phyloP scores from a whole-genome alignment of 53 echinoderm and acorn worm genomes.

The Astropecten irregularis region DNA sequence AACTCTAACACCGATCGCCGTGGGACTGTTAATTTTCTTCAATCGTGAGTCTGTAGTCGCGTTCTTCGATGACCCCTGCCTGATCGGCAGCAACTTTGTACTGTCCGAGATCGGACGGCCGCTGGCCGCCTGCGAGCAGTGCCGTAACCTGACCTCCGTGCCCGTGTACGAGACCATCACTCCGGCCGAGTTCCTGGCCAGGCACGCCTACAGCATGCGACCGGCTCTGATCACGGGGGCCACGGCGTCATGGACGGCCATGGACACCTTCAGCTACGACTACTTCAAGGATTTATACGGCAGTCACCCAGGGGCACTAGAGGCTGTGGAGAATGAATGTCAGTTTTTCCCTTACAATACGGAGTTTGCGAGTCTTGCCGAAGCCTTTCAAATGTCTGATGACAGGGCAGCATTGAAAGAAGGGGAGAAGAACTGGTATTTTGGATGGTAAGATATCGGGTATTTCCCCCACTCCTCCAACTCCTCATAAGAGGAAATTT shows the following conservation, averaged over 20 bases:
- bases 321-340: slow-evolving; percentile 71
- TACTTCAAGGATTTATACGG: slow-evolving; percentile 78
- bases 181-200: slow-evolving; percentile 68
- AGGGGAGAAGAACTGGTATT: slow-evolving; percentile 76
- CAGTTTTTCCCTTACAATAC: slow-evolving; percentile 88
- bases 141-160: slow-evolving; percentile 58
- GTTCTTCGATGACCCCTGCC: slow-evolving; percentile 51
- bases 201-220: slow-evolving; percentile 79
- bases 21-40: not conserved
- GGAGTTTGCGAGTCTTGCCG: slow-evolving; percentile 65
- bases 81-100: slow-evolving; percentile 66
- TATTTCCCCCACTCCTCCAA: too few relatives aligned
- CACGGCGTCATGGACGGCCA: slow-evolving; percentile 73
- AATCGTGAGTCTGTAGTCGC: not conserved
- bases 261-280: slow-evolving; percentile 67
- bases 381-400: slow-evolving; percentile 80
- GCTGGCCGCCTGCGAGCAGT: slow-evolving; percentile 68
- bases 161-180: slow-evolving; percentile 68
- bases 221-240: slow-evolving; percentile 80
- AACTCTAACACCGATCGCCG: slow-evolving; percentile 6
- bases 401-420: slow-evolving; percentile 64
- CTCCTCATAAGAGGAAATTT: too few relatives aligned
- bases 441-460: slow-evolving; percentile 94
- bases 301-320: slow-evolving; percentile 52
- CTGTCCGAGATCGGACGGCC: slow-evolving; percentile 72